Conservation (phyloP, 2,888 invertebrate species). For the Tolmerus cingulatus region DNA sequence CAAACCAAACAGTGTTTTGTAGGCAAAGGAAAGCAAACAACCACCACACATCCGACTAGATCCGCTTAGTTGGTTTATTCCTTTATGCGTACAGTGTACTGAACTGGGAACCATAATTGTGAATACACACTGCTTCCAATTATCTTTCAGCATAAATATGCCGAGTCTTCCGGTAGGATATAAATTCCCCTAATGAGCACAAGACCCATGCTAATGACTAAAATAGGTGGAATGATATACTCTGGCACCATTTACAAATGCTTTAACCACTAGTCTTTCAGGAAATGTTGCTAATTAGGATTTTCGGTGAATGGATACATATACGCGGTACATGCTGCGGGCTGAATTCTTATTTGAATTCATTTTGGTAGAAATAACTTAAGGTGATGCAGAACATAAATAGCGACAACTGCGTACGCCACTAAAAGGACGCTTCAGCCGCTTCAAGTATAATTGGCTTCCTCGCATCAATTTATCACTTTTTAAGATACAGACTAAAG, state of each 20-base stretch:
- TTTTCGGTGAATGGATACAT: slow-evolving; percentile 9
- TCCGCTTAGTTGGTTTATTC: neutral
- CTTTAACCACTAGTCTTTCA: slow-evolving; percentile 22
- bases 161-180: slow-evolving; percentile 23
- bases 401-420: neutral
- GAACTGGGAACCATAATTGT: neutral
- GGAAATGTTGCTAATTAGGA: slow-evolving; percentile 36
- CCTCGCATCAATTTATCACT: neutral
- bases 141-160: slow-evolving; percentile 22
- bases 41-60: neutral
- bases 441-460: neutral
- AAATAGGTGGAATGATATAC: slow-evolving; percentile 31
- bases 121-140: slow-evolving; percentile 18
- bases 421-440: neutral
- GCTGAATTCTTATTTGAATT: slow-evolving; percentile 31
- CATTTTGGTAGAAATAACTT: neutral
- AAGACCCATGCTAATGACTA: slow-evolving; percentile 35
- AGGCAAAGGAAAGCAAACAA: neutral
- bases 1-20: neutral
- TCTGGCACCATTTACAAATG: slow-evolving; percentile 14
- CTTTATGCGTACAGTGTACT: slow-evolving; percentile 13
- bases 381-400: neutral
- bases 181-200: slow-evolving; percentile 30
- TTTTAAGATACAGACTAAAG: neutral
- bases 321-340: neutral